A percentile compares a stretch with the other conserved stretches of the same genome.
These are phyloP conservation scores for Pseudococcus viburni DNA, from an alignment of 2,888 invertebrate genomes.

Conservation along the genomic window DNA sequence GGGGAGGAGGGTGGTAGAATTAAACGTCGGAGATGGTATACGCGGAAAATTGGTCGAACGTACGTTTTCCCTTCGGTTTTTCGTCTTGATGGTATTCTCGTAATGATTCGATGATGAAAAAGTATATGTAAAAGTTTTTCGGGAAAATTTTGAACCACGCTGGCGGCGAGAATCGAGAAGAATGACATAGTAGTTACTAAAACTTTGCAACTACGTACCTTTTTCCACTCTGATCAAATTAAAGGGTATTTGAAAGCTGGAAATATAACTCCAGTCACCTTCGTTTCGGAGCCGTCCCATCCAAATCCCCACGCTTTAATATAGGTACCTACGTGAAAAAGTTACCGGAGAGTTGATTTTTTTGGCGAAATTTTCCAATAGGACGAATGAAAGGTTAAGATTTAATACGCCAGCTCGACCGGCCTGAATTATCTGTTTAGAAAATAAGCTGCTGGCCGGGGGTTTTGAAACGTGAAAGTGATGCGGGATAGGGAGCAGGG, in stretches of 20 bases:
- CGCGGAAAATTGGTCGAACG: neutral
- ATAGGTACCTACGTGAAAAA: neutral
- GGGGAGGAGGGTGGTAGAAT: no score
- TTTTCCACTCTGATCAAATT: slow-evolving; percentile 31
- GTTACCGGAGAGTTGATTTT: neutral
- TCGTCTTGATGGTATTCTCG: neutral
- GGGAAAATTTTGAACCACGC: neutral
- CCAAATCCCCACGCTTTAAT: neutral
- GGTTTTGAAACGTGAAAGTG: neutral
- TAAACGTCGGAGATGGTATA: no score
- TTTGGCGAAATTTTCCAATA: neutral
- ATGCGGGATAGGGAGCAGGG: neutral
- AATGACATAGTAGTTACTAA: slow-evolving; percentile 7
- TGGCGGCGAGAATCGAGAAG: neutral
- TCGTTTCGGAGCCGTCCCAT: neutral
- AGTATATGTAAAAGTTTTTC: slow-evolving; percentile 34
- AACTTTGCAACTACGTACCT: slow-evolving; percentile 8
- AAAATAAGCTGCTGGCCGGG: neutral
- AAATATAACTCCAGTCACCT: neutral
- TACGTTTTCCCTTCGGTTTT: neutral
- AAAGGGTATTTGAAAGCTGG: slow-evolving; percentile 29
- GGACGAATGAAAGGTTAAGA: slow-evolving; percentile 15
- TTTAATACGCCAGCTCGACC: neutral
- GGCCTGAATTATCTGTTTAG: neutral
- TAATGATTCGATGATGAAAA: slow-evolving; percentile 29